Evolutionary conservation across 2,113 vertebrate genomes (phyloP).

Genomic region (Nanger granti): DNA sequence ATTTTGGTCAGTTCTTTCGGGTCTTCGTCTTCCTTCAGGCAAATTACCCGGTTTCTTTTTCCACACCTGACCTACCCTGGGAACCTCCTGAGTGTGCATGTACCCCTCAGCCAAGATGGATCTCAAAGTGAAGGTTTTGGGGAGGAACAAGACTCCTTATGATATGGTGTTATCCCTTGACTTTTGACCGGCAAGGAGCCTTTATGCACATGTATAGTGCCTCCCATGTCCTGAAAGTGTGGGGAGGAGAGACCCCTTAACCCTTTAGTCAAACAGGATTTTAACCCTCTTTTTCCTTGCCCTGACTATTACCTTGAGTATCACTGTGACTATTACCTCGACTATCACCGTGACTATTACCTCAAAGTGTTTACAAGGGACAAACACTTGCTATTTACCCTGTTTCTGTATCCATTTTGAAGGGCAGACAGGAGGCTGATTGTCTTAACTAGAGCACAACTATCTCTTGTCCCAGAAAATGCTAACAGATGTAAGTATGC

Average conservation of each 20-base stretch:
- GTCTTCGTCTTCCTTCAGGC: neutral
- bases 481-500: neutral
- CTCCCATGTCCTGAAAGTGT: neutral
- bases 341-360: neutral
- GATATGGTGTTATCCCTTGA: neutral
- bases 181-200: neutral
- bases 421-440: neutral
- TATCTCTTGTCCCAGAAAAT: neutral
- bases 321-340: neutral
- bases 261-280: neutral
- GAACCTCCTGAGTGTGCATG: neutral
- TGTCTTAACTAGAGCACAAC: neutral
- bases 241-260: neutral
- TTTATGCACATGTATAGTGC: neutral
- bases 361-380: neutral
- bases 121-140: neutral
- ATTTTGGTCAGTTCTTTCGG: neutral
- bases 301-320: neutral
- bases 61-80: neutral
- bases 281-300: neutral
- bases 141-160: neutral
- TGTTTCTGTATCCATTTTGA: neutral
- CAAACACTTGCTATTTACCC: neutral
- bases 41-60: neutral
- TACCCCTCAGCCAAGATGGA: neutral